Evolutionary conservation across 1,140 invertebrate genomes (phyloP).

Genomic region (Tenebrio molitor): DNA sequence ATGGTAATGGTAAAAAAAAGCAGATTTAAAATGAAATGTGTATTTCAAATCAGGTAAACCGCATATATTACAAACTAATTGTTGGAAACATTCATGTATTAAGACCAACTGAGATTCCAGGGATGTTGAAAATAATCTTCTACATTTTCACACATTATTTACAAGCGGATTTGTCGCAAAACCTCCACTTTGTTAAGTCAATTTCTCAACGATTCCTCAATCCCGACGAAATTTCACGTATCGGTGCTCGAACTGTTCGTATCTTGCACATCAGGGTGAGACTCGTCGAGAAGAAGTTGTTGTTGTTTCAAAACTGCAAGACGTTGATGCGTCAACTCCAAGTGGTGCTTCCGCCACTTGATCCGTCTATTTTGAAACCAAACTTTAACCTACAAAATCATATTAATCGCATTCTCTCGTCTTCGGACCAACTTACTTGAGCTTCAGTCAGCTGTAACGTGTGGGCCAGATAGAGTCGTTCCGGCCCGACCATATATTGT

Average conservation of each 20-base stretch:
- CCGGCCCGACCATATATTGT: slow-evolving; percentile 97
- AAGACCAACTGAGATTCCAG: not conserved
- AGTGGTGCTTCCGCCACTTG: slow-evolving; percentile 95
- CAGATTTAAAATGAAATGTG: slow-evolving; percentile 6
- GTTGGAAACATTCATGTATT: slow-evolving; percentile 7
- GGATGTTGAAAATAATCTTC: slow-evolving; percentile 4
- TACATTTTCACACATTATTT: slow-evolving; percentile 33
- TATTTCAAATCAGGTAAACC: slow-evolving; percentile 24
- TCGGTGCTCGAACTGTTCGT: slow-evolving; percentile 64
- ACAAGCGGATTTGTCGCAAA: not conserved
- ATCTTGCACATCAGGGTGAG: slow-evolving; percentile 61
- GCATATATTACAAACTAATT: slow-evolving; percentile 36
- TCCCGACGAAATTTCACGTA: slow-evolving; percentile 56
- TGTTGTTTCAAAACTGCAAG: slow-evolving; percentile 82
- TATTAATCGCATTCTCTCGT: not conserved
- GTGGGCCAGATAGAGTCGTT: slow-evolving; percentile 89
- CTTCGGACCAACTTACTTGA: slow-evolving; percentile 72
- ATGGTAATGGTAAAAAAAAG: slow-evolving; percentile 2
- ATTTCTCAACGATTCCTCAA: not conserved
- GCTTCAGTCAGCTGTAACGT: slow-evolving; percentile 91
- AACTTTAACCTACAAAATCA: slow-evolving; percentile 85
- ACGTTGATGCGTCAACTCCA: slow-evolving; percentile 91
- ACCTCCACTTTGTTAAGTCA: slow-evolving; percentile 29
- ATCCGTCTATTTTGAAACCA: slow-evolving; percentile 98
- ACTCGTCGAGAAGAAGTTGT: slow-evolving; percentile 62